These are phyloP conservation scores for Columbina picui DNA, from an alignment of 2,113 vertebrate species.

Conservation along the genomic window DNA sequence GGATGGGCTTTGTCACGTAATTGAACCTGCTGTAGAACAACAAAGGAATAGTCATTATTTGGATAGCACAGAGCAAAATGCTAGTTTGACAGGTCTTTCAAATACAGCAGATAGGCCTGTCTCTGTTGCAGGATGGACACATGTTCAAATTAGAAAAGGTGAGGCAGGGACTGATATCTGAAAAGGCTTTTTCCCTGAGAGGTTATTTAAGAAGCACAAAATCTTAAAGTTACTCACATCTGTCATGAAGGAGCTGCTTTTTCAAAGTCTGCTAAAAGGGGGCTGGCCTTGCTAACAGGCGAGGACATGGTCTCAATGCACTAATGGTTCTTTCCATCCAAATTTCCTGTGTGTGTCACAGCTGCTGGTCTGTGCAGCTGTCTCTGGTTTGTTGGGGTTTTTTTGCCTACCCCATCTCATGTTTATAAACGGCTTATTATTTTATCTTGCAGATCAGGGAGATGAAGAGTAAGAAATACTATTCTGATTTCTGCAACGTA, in stretches of 20 bases:
- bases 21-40: not conserved
- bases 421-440: not conserved
- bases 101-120: not conserved
- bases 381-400: not conserved
- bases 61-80: not conserved
- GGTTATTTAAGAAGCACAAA: not conserved
- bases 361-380: constrained; percentile 68
- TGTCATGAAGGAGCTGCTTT: not conserved
- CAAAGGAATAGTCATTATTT: not conserved
- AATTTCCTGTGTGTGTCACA: constrained; percentile 72
- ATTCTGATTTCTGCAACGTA: not conserved
- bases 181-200: not conserved
- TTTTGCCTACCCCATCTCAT: not conserved
- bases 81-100: not conserved
- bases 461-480: not conserved
- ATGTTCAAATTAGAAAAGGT: not conserved
- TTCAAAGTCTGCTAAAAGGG: constrained; percentile 26
- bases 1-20: not conserved
- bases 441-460: not conserved
- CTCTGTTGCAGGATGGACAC: not conserved
- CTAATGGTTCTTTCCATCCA: constrained; percentile 72
- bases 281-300: constrained; percentile 23
- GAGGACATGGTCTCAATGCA: constrained; percentile 64
- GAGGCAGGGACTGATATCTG: not conserved
- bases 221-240: not conserved